phyloP scores from a whole-genome alignment of 2,888 invertebrate species.

The Phoronis australis region DNA sequence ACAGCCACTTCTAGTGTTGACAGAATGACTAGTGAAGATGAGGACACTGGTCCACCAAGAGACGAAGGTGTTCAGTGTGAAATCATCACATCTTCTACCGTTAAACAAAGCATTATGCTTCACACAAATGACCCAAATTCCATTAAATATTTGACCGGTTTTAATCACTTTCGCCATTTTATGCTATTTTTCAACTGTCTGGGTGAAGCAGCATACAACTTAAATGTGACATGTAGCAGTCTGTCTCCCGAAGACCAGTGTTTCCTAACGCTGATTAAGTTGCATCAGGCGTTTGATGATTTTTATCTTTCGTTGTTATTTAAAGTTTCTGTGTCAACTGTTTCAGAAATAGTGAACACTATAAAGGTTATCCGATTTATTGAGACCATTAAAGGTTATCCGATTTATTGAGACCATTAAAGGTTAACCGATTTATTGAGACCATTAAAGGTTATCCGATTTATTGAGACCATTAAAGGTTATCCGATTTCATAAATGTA shows the following conservation, averaged over 20 bases:
- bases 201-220: slow-evolving; percentile 4
- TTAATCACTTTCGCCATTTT: slow-evolving; percentile 5
- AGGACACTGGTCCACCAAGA: too few species aligned
- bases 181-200: slow-evolving; percentile 6
- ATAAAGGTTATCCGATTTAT: too few species aligned
- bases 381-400: too few species aligned
- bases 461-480: too few species aligned
- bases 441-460: too few species aligned
- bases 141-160: slow-evolving; percentile 9
- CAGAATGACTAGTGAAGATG: too few species aligned
- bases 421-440: too few species aligned
- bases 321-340: slow-evolving; percentile 7
- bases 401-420: too few species aligned
- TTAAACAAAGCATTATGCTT: slow-evolving; percentile 2
- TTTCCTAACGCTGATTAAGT: slow-evolving; percentile 17
- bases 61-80: too few species aligned
- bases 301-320: slow-evolving; percentile 14
- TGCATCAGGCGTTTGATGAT: slow-evolving; percentile 16
- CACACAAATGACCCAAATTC: slow-evolving; percentile 1
- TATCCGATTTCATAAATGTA: slow-evolving; percentile 16
- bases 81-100: too few species aligned
- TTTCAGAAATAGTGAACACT: slow-evolving; percentile 12
- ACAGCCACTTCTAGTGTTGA: too few species aligned
- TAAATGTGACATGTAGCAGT: slow-evolving; percentile 1
- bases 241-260: slow-evolving; percentile 12